Base-by-base conservation (phyloP, 2,797 vertebrate species). In the Galagoides demidoff region DNA sequence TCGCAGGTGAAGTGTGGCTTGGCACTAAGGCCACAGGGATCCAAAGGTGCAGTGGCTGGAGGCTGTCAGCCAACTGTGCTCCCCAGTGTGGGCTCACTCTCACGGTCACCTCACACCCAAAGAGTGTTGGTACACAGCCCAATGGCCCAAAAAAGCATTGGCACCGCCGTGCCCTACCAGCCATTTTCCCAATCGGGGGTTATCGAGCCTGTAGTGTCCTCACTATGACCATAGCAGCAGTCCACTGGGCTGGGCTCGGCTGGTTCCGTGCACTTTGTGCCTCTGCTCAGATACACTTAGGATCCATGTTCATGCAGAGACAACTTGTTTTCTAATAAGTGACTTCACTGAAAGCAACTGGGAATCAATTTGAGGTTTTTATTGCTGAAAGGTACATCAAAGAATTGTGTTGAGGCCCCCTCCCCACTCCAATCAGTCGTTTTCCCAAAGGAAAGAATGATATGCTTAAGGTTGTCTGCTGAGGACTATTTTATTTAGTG, bases 41-140 rank as follows among this genome's bases (percentile, higher is more conserved):
- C 37, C 6, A 5, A 14, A 63, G 55, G 27, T n/a, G 7, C 7
- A 5, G 22, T 17, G 64, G 45, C 59, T 16, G 12, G 20, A 78
- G 37, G 25, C 25, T 13, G 20, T 16, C 4, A 13, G 27, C 14
- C 29, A 6, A 6, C 6, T 16, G 17, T 0, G 1, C 19, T 68
- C 27, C 59, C 59, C 22, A 49, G 1, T 19, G 83, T 20, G 23
- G 79, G 34, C 13, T 7, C 37, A 7, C 8, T 7, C 2, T 16
- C 20, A 43, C 1, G 17, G 20, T 3, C 0, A 0, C 34, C 29
- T 22, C 59, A 20, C 13, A 57, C 13, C 25, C 64, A 5, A 2
- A 14, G 76, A 87, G 2, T 39, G 68, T 20, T 52, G 25, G 31
- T 19, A 25, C 17, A 16, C 49, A 64, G 63, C 64, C 78, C 0